Evolutionary conservation across 2,888 invertebrate species (phyloP), one percentile per base, ranked within the genome.

Genomic region (Beris chalybata): DNA sequence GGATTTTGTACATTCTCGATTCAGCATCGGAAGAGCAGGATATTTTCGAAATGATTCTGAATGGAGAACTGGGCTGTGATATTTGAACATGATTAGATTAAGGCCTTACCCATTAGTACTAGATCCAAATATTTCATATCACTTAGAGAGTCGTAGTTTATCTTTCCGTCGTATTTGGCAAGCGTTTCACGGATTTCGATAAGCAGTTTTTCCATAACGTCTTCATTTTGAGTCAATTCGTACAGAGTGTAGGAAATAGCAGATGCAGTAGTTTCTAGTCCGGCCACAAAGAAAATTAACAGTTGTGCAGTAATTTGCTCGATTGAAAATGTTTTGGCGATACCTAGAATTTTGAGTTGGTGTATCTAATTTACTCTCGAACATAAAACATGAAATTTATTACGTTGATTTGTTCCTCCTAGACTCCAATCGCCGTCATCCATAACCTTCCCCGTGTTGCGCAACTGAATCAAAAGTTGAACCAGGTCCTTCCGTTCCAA

Each of bases 231-330:
- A 5, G 83, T 76, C 13, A 84, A 71, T 66, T 81, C 79, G 65
- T 80, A 82, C 11, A 81, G 71, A 1, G 77, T 76, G 66, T 77
- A 82, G 5, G 80, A 74, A 0, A 81, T 70, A 0, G 81, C 75
- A 0, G 80, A 76, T 0, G 82, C 77, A 0, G 82, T 79, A 0
- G 82, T 82, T 69, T 83, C 83, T 22, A 78, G 79, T 0, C 83
- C 83, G 12, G 82, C 83, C 3, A 79, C 67, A 55, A 80, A 81
- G 67, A 83, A 82, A 1, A 82, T 53, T 52, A 80, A 78, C 0
- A 76, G 73, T 64, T 82, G 80, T 0, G 81, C 79, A 0, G 79
- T 75, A 44, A 78, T 74, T 65, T 73, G 72, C 13, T 79, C 80
- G 11, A 38, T 38, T 38, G 38, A 7, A 38, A 38, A 1, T 9